phyloP scores from a whole-genome alignment of 2,797 vertebrate genomes.

The Atherinosoma microstoma region DNA sequence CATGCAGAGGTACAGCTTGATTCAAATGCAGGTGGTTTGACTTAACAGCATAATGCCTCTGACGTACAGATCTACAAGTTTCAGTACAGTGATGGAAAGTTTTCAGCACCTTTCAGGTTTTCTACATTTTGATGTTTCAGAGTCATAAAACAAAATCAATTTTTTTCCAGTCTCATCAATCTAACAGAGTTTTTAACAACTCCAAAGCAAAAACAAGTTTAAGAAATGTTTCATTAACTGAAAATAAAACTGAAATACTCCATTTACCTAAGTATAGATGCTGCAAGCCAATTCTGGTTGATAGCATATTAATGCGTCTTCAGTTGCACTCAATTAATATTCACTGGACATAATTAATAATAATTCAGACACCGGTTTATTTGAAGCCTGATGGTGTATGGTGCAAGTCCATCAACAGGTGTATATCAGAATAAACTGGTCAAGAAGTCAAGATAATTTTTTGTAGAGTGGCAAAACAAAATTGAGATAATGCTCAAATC shows the following conservation, averaged over 20 bases:
- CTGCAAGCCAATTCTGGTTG: neutral
- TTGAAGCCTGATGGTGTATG: neutral
- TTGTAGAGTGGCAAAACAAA: neutral
- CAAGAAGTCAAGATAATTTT: neutral
- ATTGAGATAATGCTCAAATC: too few relatives aligned
- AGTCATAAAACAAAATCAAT: neutral
- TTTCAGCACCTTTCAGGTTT: neutral
- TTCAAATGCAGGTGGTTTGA: conserved; percentile 35
- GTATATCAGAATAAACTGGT: neutral
- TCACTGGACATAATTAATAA: neutral
- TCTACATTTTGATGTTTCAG: conserved; percentile 1
- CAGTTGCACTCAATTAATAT: neutral
- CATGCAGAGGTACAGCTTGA: conserved; percentile 26
- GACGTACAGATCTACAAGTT: neutral
- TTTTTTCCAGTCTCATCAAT: neutral
- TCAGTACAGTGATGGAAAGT: neutral
- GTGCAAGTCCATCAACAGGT: neutral
- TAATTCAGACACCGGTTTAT: neutral
- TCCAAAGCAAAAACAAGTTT: too few relatives aligned
- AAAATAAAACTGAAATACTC: neutral
- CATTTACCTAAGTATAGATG: neutral
- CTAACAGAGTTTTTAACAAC: neutral
- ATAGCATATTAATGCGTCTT: neutral
- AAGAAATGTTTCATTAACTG: neutral
- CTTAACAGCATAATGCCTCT: conserved; percentile 21